phyloP scores from a whole-genome alignment of 2,113 vertebrate species.

The Actenoides lindsayi region DNA sequence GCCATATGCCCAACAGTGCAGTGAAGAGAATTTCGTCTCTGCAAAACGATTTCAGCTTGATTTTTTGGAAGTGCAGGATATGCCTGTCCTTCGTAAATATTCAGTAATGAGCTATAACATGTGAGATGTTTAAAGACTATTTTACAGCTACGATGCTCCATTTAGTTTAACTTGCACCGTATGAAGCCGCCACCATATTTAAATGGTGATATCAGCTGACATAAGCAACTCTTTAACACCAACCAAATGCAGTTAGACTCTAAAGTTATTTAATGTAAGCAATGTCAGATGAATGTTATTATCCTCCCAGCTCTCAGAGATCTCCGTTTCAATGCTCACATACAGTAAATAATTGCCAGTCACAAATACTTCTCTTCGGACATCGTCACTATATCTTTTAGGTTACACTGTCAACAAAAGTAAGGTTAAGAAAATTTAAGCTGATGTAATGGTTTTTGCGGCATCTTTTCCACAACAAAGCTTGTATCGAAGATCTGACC shows the following conservation, averaged over 20 bases:
- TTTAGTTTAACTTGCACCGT: background rate
- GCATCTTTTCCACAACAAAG: conserved; percentile 68
- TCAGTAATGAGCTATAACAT: background rate
- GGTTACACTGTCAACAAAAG: background rate
- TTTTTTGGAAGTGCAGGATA: background rate
- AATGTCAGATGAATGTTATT: background rate
- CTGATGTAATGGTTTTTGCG: conserved; percentile 12
- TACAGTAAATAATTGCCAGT: background rate
- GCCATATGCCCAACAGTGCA: background rate
- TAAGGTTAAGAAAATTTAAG: background rate
- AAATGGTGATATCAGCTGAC: background rate
- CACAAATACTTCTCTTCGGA: background rate
- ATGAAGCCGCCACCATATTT: background rate
- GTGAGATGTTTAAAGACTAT: background rate
- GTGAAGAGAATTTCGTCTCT: background rate
- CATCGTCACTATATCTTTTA: background rate
- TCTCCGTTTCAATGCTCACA: background rate
- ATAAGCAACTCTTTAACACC: background rate
- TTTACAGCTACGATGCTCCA: background rate
- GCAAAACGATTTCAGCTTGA: background rate
- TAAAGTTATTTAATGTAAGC: background rate
- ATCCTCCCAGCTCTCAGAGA: background rate
- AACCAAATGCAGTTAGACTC: background rate
- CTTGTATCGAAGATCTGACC: conserved; percentile 79
- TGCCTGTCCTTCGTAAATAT: background rate